Evolutionary conservation across 2,888 invertebrate genomes (phyloP).

Genomic region (Coecobrya sp.): DNA sequence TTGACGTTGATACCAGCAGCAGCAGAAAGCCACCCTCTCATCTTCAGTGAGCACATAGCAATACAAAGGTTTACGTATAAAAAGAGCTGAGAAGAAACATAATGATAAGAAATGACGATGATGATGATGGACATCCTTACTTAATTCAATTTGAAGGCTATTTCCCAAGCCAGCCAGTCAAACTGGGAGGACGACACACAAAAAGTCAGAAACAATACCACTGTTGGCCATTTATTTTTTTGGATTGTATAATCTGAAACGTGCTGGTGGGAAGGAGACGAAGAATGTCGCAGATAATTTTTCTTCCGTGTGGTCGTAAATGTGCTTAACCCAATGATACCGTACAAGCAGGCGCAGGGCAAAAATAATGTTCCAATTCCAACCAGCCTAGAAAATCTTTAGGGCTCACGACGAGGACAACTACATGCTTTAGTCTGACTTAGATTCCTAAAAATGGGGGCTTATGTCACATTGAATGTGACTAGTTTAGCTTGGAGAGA

Average conservation of each 20-base stretch:
- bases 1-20: background rate
- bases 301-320: slow-evolving; percentile 9
- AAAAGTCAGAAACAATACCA: slow-evolving; percentile 20
- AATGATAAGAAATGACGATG: slow-evolving; percentile 30
- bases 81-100: background rate
- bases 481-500: background rate
- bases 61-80: background rate
- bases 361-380: too few species aligned
- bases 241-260: background rate
- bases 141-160: slow-evolving; percentile 62
- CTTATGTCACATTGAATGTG: background rate
- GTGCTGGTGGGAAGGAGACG: background rate
- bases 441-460: too few species aligned
- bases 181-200: background rate
- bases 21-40: slow-evolving; percentile 30
- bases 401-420: background rate
- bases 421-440: too few species aligned
- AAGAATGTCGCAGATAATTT: background rate
- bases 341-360: too few species aligned
- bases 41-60: background rate
- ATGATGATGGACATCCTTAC: slow-evolving; percentile 42
- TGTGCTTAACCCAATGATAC: background rate
- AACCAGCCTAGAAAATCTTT: background rate
- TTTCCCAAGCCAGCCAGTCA: slow-evolving; percentile 15
- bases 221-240: background rate